Conservation (phyloP, 1,140 invertebrate species). For the Euschistus heros region DNA sequence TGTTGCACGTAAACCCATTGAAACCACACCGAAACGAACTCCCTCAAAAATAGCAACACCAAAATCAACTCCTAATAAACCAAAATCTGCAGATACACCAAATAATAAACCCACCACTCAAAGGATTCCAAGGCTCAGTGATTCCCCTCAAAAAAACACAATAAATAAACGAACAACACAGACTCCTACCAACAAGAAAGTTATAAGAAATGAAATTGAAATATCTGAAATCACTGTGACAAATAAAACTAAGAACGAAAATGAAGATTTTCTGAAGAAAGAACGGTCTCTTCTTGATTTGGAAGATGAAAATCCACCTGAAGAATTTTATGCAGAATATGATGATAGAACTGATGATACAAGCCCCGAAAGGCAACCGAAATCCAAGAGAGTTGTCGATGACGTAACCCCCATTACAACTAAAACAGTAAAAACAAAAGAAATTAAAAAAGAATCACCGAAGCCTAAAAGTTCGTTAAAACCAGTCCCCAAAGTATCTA, state of each 20-base stretch:
- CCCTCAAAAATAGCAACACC: not conserved
- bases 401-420: not conserved
- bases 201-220: too few relatives aligned
- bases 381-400: not conserved
- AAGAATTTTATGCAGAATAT: conserved; percentile 31
- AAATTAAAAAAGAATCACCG: not conserved
- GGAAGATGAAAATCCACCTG: conserved; percentile 32
- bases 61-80: conserved; percentile 4
- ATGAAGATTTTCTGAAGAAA: conserved; percentile 3
- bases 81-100: too few relatives aligned
- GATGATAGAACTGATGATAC: conserved; percentile 22
- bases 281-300: conserved; percentile 25
- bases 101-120: too few relatives aligned
- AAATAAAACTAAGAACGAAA: too few relatives aligned
- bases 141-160: too few relatives aligned
- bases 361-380: not conserved
- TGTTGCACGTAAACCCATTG: not conserved
- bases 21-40: not conserved
- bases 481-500: not conserved
- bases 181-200: too few relatives aligned
- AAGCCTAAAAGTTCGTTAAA: not conserved
- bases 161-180: too few relatives aligned
- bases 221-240: too few relatives aligned
- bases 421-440: too few relatives aligned
- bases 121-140: too few relatives aligned